These are phyloP conservation scores for Drosophila quadrilineata DNA, from an alignment of 1,140 invertebrate genomes.

Conservation along the genomic window DNA sequence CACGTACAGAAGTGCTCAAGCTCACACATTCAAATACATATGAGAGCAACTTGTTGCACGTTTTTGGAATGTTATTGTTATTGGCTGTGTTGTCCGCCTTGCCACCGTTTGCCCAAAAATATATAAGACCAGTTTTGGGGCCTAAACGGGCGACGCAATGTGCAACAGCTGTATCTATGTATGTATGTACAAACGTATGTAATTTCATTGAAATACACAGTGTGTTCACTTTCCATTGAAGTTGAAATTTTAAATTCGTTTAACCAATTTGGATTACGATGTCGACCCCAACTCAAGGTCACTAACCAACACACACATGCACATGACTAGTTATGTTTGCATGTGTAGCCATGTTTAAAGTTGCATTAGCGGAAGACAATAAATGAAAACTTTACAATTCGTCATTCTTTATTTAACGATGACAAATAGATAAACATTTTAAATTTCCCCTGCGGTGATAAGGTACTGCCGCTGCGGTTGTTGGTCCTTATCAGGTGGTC, in stretches of 20 bases:
- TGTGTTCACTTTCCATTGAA: conserved; percentile 46
- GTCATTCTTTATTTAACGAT: too few relatives aligned
- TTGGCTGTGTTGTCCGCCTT: conserved; percentile 32
- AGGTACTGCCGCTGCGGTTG: conserved; percentile 2
- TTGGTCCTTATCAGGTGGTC: conserved; percentile 31
- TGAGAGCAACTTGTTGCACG: conserved; percentile 58
- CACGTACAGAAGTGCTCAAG: too few relatives aligned
- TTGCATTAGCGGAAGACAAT: too few relatives aligned
- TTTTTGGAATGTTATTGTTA: conserved; percentile 26
- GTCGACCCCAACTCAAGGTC: conserved; percentile 56
- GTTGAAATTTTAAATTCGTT: conserved; percentile 12
- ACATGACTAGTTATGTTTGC: not conserved
- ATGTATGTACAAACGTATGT: too few relatives aligned
- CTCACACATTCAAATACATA: too few relatives aligned
- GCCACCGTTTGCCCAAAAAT: conserved; percentile 32
- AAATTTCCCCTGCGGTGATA: conserved; percentile 19
- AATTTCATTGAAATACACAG: conserved; percentile 43
- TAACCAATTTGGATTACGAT: conserved; percentile 28
- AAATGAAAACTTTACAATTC: too few relatives aligned
- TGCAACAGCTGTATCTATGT: too few relatives aligned
- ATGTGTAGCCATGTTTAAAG: too few relatives aligned
- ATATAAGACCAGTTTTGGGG: conserved; percentile 43
- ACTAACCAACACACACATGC: not conserved
- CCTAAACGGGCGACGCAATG: conserved; percentile 34
- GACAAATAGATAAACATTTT: not conserved